These are phyloP conservation scores for Zenarchopterus dispar DNA, from an alignment of 2,797 vertebrate species.

Conservation along the genomic window DNA sequence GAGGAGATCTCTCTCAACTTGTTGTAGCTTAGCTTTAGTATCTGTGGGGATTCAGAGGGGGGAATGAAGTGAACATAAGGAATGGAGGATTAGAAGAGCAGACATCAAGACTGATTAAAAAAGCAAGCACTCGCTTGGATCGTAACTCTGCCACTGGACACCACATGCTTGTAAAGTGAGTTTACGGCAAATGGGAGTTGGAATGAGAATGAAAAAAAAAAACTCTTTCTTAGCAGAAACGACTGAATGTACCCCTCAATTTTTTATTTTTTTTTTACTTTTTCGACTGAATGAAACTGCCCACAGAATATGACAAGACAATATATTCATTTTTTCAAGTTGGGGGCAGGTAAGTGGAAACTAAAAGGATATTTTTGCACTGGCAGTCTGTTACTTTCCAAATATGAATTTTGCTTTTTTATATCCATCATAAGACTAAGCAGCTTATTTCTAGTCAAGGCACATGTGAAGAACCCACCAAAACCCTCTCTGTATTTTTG, in stretches of 20 bases:
- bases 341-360: constrained; percentile 23
- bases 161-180: constrained; percentile 44
- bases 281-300: not conserved
- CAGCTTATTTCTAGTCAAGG: constrained; percentile 39
- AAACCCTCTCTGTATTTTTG: no score
- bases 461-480: constrained; percentile 9
- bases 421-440: constrained; percentile 19
- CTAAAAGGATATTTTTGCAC: constrained; percentile 35
- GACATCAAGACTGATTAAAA: constrained; percentile 43
- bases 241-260: not conserved
- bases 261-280: not conserved
- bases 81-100: constrained; percentile 37
- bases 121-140: constrained; percentile 3
- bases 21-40: constrained; percentile 97
- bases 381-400: constrained; percentile 29
- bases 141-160: constrained; percentile 22
- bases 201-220: constrained; percentile 17
- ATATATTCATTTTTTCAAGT: constrained; percentile 16
- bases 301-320: constrained; percentile 12
- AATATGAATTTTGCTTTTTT: constrained; percentile 43
- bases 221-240: constrained; percentile 23
- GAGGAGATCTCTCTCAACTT: constrained; percentile 87
- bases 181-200: constrained; percentile 33
- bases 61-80: constrained; percentile 23
- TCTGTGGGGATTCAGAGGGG: constrained; percentile 73